Evolutionary conservation across 2,113 vertebrate species (phyloP).

Genomic region (Catharus fuscescens): DNA sequence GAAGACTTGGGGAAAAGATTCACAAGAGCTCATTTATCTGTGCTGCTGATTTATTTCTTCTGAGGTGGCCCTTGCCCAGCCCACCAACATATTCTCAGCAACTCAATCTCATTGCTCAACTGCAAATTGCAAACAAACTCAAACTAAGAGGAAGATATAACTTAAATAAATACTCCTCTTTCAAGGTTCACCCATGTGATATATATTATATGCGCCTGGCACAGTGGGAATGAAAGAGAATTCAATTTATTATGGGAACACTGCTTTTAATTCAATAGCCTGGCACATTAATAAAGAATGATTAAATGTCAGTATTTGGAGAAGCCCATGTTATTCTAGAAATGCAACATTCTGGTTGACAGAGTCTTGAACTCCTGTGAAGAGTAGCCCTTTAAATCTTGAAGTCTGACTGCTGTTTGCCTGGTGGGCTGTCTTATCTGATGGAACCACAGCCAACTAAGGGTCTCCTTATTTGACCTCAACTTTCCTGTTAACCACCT

Average conservation of each 20-base stretch:
- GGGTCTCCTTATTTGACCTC: constrained; percentile 47
- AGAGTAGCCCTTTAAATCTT: constrained; percentile 33
- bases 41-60: background rate
- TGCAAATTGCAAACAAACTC: background rate
- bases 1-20: background rate
- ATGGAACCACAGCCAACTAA: constrained; percentile 16
- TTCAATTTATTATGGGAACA: constrained; percentile 8
- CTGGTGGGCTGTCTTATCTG: constrained; percentile 44
- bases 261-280: background rate
- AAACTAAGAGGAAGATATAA: background rate
- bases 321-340: background rate
- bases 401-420: background rate
- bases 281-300: constrained; percentile 12
- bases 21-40: background rate
- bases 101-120: background rate
- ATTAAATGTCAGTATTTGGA: constrained; percentile 21
- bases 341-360: constrained; percentile 12
- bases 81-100: background rate
- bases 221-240: background rate
- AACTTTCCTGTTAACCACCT: constrained; percentile 52
- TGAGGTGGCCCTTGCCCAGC: background rate
- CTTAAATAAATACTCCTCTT: background rate
- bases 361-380: background rate
- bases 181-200: background rate
- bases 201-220: background rate